Percentiles rank a stretch among this genome's conserved stretches.
These are phyloP conservation scores for Lordiphosa fenestrarum DNA, from an alignment of 2,888 invertebrate genomes.

Conservation along the genomic window DNA sequence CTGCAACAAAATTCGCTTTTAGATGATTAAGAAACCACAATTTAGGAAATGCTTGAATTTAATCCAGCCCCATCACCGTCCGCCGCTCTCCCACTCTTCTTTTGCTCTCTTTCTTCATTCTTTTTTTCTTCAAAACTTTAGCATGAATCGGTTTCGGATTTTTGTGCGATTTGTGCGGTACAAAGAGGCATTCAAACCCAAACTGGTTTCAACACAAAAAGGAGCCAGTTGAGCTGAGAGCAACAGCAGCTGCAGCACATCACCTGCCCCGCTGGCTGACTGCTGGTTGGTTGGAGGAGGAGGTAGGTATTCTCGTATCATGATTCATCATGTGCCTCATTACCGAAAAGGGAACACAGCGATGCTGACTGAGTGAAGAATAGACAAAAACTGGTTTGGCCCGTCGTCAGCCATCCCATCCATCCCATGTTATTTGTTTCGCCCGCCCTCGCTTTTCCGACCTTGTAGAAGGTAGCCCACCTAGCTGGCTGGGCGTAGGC, in stretches of 20 bases:
- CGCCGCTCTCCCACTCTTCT: not conserved
- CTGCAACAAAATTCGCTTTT: too few relatives aligned
- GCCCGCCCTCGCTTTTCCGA: slow-evolving; percentile 42
- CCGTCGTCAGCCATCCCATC: slow-evolving; percentile 1
- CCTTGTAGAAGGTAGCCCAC: slow-evolving; percentile 56
- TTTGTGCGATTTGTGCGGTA: slow-evolving; percentile 7
- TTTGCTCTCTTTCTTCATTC: not conserved
- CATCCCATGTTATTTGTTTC: slow-evolving; percentile 10
- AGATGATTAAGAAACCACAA: too few relatives aligned
- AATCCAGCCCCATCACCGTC: not conserved
- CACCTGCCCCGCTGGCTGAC: slow-evolving; percentile 48
- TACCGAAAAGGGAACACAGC: slow-evolving; percentile 35
- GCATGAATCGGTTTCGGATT: slow-evolving; percentile 26
- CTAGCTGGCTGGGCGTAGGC: slow-evolving; percentile 19
- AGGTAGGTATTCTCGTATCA: slow-evolving; percentile 54
- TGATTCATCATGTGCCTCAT: slow-evolving; percentile 58
- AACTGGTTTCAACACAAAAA: slow-evolving; percentile 12
- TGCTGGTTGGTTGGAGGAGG: slow-evolving; percentile 21
- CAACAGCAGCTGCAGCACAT: slow-evolving; percentile 42
- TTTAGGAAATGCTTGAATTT: too few relatives aligned
- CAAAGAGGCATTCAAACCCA: slow-evolving; percentile 7
- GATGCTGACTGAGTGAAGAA: not conserved
- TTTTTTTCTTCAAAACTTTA: slow-evolving; percentile 10
- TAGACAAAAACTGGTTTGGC: slow-evolving; percentile 17
- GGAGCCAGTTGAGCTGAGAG: slow-evolving; percentile 10